Evolutionary conservation across 1,140 invertebrate genomes (phyloP), one percentile per base, ranked within the genome.

Genomic region (Drosophila nasuta): DNA sequence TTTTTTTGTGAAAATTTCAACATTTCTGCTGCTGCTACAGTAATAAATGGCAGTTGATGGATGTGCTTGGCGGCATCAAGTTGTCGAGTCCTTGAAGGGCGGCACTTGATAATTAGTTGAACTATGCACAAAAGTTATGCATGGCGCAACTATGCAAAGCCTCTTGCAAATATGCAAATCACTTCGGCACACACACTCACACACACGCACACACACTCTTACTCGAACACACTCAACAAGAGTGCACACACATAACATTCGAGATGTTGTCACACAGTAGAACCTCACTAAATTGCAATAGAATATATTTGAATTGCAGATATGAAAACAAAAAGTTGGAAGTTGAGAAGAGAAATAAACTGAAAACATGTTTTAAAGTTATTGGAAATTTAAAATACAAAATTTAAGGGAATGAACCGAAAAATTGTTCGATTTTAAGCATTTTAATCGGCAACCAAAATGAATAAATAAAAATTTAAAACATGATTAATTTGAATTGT

Each of bases 121-220:
- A 62, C 71, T 74, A 74, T 69, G 71, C 57, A 62, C 57, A 46
- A 68, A 62, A 60, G 70, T 73, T 73, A 54, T 74, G 57, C 41
- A 43, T 43, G 41, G 41, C n/a, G 41, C n/a, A 43, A 43, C 41
- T 43, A 43, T 43, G 41, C 56, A 54, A 72, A 72, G 69, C 54
- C 63, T 65, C 20, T 65, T 52, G 62, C 69, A 72, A 72, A 66
- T 66, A 72, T 68, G 71, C 65, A 74, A 74, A 74, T 52, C 66
- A 69, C 48, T 68, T 56, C 28, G 35, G 51, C 59, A 56, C 30
- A 58, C 11, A 58, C 25, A 13, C 60, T 48, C 52, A 62, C 45
- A 66, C 48, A 30, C 56, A 67, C 17, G 43, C 33, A 51, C n/a
- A 33, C 30, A 33, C 5, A 33, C 30, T 6, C 30, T 2, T 7